Percentiles rank a stretch among this genome's conserved stretches.
These are phyloP conservation scores for Epizoanthus rinbou DNA, from an alignment of 92 coral and sea anemone genomes.

Conservation along the genomic window DNA sequence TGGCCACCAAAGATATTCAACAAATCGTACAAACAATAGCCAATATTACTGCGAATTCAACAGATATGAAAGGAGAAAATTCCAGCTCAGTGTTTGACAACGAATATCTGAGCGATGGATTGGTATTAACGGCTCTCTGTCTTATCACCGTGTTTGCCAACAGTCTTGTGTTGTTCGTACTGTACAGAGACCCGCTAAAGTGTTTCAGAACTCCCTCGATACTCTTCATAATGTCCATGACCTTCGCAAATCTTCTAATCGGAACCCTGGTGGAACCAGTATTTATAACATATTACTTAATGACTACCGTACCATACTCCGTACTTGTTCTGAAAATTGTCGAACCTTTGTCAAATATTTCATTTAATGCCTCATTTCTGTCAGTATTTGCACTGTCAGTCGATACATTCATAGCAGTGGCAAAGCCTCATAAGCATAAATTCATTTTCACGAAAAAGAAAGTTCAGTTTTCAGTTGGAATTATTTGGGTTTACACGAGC, in stretches of 20 bases:
- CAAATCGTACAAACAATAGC: too few relatives aligned
- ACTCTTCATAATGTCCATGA: not conserved
- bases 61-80: too few relatives aligned
- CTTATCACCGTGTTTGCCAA: not conserved
- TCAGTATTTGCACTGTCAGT: not conserved
- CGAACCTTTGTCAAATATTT: too few relatives aligned
- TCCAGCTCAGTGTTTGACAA: too few relatives aligned
- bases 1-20: too few relatives aligned
- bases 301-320: too few relatives aligned
- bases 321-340: too few relatives aligned
- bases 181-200: constrained; percentile 4
- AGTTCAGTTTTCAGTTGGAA: not conserved
- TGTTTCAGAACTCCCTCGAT: not conserved
- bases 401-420: not conserved
- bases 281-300: too few relatives aligned
- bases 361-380: not conserved
- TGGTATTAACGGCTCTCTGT: too few relatives aligned
- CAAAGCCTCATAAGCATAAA: not conserved
- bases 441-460: not conserved
- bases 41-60: too few relatives aligned
- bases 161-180: not conserved
- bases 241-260: not conserved
- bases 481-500: not conserved
- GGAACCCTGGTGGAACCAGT: not conserved
- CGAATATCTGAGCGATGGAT: too few relatives aligned